Conservation (phyloP, 2,888 invertebrate species). For the Rotaria sp. region DNA sequence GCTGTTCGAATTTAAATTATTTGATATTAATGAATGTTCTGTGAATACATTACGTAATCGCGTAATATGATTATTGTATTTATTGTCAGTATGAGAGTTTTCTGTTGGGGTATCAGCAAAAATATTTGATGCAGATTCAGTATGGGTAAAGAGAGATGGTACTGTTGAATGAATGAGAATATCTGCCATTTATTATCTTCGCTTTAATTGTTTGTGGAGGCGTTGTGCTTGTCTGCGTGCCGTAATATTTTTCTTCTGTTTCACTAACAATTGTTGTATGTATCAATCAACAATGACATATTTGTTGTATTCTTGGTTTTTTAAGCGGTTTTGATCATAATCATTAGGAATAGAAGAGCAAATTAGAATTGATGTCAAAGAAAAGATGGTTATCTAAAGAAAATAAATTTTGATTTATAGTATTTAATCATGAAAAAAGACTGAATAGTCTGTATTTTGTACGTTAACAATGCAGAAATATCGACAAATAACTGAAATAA, state of each 20-base stretch:
- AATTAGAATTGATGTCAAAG: neutral
- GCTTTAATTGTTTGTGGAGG: neutral
- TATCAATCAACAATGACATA: neutral
- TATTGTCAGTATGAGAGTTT: neutral
- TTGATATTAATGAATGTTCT: neutral
- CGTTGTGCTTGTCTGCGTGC: neutral
- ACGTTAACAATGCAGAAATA: too few relatives aligned
- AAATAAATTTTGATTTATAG: neutral
- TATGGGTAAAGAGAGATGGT: neutral
- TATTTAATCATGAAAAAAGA: too few relatives aligned
- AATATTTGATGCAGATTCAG: neutral
- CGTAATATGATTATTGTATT: neutral
- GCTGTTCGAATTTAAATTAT: neutral
- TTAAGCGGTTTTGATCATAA: neutral
- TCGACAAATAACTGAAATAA: too few relatives aligned
- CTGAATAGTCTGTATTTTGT: too few relatives aligned
- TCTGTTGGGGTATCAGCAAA: neutral
- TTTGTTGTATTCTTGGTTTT: neutral
- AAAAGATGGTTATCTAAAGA: neutral
- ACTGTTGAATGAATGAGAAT: neutral
- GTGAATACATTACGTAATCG: conserved; percentile 12
- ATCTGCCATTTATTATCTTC: neutral
- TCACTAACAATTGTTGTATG: neutral
- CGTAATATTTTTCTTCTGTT: neutral
- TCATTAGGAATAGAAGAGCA: neutral